Evolutionary conservation across 1,140 invertebrate genomes (phyloP).

Genomic region (Chironomus tepperi): DNA sequence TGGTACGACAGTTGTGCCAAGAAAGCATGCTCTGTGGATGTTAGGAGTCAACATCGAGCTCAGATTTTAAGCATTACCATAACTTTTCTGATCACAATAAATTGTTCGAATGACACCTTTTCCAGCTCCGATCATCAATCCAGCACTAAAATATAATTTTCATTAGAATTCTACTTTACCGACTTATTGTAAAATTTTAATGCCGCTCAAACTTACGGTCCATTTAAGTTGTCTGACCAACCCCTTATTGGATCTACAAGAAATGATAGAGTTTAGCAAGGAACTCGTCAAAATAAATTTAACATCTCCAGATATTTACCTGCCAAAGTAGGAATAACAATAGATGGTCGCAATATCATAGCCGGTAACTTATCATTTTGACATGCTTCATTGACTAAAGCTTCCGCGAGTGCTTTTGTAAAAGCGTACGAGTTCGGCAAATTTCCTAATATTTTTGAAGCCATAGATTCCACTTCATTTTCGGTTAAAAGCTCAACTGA

Average conservation of each 20-base stretch:
- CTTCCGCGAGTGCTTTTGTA: slow-evolving; percentile 81
- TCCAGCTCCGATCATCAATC: slow-evolving; percentile 52
- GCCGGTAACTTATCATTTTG: slow-evolving; percentile 54
- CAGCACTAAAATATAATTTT: slow-evolving; percentile 41
- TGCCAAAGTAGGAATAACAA: slow-evolving; percentile 37
- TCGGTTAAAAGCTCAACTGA: slow-evolving; percentile 81
- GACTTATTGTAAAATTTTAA: too few relatives aligned
- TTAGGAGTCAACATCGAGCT: too few relatives aligned
- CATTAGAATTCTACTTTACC: too few relatives aligned
- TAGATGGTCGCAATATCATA: slow-evolving; percentile 68
- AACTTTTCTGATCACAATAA: slow-evolving; percentile 46
- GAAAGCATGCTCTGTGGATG: too few relatives aligned
- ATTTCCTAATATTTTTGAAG: neutral
- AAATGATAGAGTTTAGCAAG: neutral
- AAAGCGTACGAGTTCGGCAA: slow-evolving; percentile 88
- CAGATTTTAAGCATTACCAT: slow-evolving; percentile 36
- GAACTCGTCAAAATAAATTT: too few relatives aligned
- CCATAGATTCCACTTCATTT: slow-evolving; percentile 43
- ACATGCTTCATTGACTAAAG: slow-evolving; percentile 60
- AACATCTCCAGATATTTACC: neutral
- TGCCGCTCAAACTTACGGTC: slow-evolving; percentile 45
- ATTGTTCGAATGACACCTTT: slow-evolving; percentile 67
- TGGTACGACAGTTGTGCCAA: too few relatives aligned
- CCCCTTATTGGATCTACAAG: slow-evolving; percentile 47
- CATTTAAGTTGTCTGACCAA: slow-evolving; percentile 86